These are phyloP conservation scores for Probosciger aterrimus DNA, from an alignment of 2,113 vertebrate genomes.

Conservation along the genomic window DNA sequence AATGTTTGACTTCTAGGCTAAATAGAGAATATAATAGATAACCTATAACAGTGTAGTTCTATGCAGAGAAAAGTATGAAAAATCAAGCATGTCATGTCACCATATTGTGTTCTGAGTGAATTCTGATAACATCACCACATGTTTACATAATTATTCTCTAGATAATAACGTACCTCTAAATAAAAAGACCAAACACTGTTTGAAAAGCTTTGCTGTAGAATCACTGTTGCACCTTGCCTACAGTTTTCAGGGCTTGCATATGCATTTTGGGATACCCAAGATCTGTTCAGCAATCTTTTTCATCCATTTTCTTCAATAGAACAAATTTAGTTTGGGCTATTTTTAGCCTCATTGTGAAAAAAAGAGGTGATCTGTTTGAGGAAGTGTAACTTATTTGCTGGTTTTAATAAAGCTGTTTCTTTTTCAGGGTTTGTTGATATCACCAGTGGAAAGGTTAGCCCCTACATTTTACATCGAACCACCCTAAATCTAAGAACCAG, in stretches of 20 bases:
- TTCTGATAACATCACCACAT: not conserved
- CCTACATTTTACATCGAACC: slow-evolving; percentile 79
- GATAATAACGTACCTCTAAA: not conserved
- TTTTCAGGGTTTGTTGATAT: slow-evolving; percentile 84
- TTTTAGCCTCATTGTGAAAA: not conserved
- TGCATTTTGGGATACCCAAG: not conserved
- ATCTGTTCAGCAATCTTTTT: not conserved
- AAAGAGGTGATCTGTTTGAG: not conserved
- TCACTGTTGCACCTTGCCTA: not conserved
- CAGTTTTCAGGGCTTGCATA: not conserved
- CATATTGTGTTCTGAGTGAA: not conserved
- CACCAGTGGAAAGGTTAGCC: slow-evolving; percentile 77
- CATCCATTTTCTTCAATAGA: not conserved
- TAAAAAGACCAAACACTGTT: not conserved
- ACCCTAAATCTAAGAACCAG: slow-evolving; percentile 73
- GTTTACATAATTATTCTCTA: not conserved
- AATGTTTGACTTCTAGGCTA: not conserved
- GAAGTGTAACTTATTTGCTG: not conserved
- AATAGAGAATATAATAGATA: not conserved
- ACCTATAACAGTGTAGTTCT: not conserved
- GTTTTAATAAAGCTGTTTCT: not conserved
- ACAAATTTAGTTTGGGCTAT: not conserved
- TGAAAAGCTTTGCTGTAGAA: not conserved
- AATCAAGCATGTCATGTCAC: not conserved
- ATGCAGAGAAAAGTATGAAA: not conserved